These are phyloP conservation scores for Eristalis pertinax DNA, from an alignment of 2,888 invertebrate species.

Conservation along the genomic window DNA sequence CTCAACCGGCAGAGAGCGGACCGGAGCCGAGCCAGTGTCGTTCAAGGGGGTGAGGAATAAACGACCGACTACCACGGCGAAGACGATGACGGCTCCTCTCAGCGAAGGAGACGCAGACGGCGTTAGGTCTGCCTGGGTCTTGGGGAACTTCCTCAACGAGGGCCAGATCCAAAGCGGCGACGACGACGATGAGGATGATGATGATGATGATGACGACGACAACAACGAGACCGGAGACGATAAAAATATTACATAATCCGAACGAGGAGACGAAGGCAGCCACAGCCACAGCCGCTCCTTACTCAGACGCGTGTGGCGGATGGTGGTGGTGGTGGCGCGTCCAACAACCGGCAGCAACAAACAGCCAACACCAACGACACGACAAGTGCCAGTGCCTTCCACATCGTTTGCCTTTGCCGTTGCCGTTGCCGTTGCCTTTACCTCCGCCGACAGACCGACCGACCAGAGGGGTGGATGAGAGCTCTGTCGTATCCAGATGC, in stretches of 20 bases:
- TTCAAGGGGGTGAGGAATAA: conserved; percentile 27
- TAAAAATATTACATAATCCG: conserved; percentile 70
- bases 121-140: conserved; percentile 27
- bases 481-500: conserved; percentile 60
- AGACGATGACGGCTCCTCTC: not conserved
- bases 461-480: conserved; percentile 48
- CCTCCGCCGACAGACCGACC: not conserved
- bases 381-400: conserved; percentile 34
- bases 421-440: not conserved
- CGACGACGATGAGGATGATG: conserved; percentile 60
- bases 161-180: conserved; percentile 27
- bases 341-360: conserved; percentile 26
- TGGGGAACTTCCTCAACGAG: conserved; percentile 60
- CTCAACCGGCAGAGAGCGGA: not conserved
- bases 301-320: not conserved
- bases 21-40: too few relatives aligned
- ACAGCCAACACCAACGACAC: conserved; percentile 24
- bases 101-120: not conserved
- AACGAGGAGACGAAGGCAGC: conserved; percentile 59
- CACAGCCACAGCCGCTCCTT: conserved; percentile 34
- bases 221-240: conserved; percentile 45
- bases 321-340: conserved; percentile 37
- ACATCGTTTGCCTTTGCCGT: conserved; percentile 10
- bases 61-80: conserved; percentile 20
- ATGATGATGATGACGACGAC: conserved; percentile 64